Conservation (phyloP, 2,113 vertebrate genomes). For the Echinops telfairi region DNA sequence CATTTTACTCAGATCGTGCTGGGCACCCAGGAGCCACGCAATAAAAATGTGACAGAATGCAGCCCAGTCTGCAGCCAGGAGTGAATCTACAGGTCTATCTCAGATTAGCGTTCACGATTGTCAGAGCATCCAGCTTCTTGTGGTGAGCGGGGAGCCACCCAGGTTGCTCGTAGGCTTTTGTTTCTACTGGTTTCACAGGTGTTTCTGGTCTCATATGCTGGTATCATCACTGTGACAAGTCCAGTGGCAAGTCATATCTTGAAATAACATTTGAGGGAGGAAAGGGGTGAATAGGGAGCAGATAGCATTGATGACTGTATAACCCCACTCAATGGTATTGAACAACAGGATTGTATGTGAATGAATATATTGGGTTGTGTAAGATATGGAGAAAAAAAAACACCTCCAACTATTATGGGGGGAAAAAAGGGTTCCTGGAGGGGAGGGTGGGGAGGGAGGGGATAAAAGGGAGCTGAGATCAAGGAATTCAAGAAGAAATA, state of each 20-base stretch:
- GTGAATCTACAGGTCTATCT: conserved; percentile 50
- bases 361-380: no score
- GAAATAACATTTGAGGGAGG: conserved; percentile 32
- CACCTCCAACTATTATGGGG: no score
- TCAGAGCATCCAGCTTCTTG: conserved; percentile 19
- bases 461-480: no score
- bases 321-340: no score
- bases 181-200: conserved; percentile 57
- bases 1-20: conserved; percentile 23
- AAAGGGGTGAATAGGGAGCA: no score
- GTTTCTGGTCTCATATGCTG: not conserved
- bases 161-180: conserved; percentile 30
- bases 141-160: not conserved
- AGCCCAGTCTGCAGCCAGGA: conserved; percentile 6
- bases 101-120: conserved; percentile 12
- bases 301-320: no score
- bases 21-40: conserved; percentile 39
- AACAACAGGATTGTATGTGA: no score
- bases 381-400: no score
- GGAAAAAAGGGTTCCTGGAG: no score
- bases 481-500: no score
- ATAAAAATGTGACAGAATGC: conserved; percentile 67
- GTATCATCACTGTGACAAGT: not conserved
- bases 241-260: not conserved
- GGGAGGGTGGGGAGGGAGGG: no score